These are phyloP conservation scores for Aptenodytes forsteri DNA, from an alignment of 2,113 vertebrate genomes.

Conservation along the genomic window DNA sequence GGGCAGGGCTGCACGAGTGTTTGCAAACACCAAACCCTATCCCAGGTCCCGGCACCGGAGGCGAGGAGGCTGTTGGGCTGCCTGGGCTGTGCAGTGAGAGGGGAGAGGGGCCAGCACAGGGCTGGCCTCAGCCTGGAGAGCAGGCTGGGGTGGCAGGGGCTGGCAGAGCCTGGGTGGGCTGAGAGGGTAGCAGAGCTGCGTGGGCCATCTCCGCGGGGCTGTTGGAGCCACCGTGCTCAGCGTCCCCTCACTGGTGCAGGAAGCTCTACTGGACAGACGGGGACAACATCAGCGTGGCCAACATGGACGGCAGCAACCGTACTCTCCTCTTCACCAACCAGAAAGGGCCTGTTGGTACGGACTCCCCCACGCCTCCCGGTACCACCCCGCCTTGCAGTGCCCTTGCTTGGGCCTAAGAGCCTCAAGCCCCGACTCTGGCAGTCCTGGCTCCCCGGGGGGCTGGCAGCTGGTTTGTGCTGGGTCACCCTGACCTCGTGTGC, in stretches of 20 bases:
- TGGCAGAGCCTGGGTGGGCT: neutral
- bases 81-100: neutral
- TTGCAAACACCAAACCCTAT: fast-evolving
- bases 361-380: fast-evolving
- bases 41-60: fast-evolving
- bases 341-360: constrained; percentile 90
- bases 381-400: fast-evolving
- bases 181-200: neutral
- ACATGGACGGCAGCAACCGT: constrained; percentile 90
- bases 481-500: fast-evolving
- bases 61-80: fast-evolving
- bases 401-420: neutral
- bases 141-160: neutral
- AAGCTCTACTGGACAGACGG: constrained; percentile 97
- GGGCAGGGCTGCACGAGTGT: neutral
- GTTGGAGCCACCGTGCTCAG: fast-evolving
- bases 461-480: neutral
- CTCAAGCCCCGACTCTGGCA: neutral
- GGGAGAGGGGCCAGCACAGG: neutral
- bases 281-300: constrained; percentile 93
- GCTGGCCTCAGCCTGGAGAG: neutral
- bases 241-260: constrained; percentile 43
- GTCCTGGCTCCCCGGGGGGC: fast-evolving
- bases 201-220: fast-evolving
- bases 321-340: constrained; percentile 87